Base-by-base conservation (phyloP, 2,113 vertebrate species). In the Damaliscus lunatus region DNA sequence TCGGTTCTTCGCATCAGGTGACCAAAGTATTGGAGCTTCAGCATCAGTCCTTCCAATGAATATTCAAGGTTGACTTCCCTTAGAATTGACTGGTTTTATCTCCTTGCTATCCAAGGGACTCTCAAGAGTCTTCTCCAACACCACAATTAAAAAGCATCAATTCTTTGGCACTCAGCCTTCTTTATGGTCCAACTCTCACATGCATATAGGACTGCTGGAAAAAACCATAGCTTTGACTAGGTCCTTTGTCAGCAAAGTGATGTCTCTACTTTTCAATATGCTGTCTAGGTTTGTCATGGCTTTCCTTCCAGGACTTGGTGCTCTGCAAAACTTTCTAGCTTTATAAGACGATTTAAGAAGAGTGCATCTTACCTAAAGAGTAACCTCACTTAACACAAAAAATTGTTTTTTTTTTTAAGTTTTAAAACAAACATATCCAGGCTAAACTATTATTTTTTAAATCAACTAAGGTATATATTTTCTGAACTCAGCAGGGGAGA, bases 371-470 rank as follows among this genome's bases (percentile, higher is more conserved):
- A 33, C 50, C 67, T 57, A 50, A 91, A 88, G 50, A 78, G 57
- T 46, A 93, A 94, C 9, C 7, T 83, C 19, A 31, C 48, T 21
- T 90, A 27, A 36, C 50, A 62, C 4, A 62, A 55, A 55, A 91
- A n/a, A 3, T 91, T 90, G 40, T 95, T 93, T n/a, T 59, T 93
- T n/a, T 59, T 94, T 95, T 46, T 81, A n/a, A 13, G 46, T 53
- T 83, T 55, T 83, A 55, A 94, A 92, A 88, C 84, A 71, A 94
- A 80, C 31, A 89, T 10, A 87, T 57, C 9, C 13, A 84, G 12
- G 14, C 25, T 89, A 15, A 33, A 43, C 90, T 96, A 40, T 60
- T 89, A 83, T 95, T 57, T 97, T 92, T 94, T 14, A 77, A 77
- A 83, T 82, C 82, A n/a, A 14, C 52, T 46, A 89, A 87, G 60